Percentiles rank a stretch among this genome's conserved stretches.
Conservation (phyloP, 2,888 invertebrate species). For the Pilophorus perplexus region DNA sequence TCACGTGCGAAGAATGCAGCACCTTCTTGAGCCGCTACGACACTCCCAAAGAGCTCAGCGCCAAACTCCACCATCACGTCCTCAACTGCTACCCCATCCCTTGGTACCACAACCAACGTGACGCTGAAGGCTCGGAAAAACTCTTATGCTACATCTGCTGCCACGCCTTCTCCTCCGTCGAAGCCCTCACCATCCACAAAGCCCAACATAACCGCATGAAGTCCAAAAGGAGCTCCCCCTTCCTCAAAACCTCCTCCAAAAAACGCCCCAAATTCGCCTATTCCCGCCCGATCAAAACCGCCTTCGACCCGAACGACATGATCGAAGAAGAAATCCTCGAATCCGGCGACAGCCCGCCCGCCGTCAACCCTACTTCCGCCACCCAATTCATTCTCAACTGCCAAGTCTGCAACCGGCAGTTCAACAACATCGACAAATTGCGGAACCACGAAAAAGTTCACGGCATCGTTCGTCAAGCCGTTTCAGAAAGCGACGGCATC, state of each 20-base stretch:
- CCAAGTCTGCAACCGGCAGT: conserved; percentile 40
- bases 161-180: conserved; percentile 31
- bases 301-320: conserved; percentile 29
- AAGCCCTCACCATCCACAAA: conserved; percentile 28
- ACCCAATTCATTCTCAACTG: conserved; percentile 31
- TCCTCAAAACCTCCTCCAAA: conserved; percentile 15
- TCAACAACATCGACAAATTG: conserved; percentile 42
- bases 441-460: conserved; percentile 43
- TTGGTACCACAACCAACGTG: conserved; percentile 21
- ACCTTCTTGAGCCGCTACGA: conserved; percentile 35
- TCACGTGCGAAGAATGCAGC: conserved; percentile 33
- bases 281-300: background rate
- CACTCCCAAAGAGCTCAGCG: conserved; percentile 25
- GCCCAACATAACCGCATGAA: conserved; percentile 4
- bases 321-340: conserved; percentile 14
- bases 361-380: background rate
- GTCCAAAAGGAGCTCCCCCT: conserved; percentile 19
- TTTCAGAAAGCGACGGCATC: too few relatives aligned
- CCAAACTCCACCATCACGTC: conserved; percentile 29
- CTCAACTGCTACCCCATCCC: conserved; percentile 36
- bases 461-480: conserved; percentile 39
- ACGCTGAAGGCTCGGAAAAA: conserved; percentile 25
- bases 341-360: conserved; percentile 4
- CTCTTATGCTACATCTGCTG: conserved; percentile 35
- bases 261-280: conserved; percentile 19